A percentile compares a stretch with the other conserved stretches of the same genome.
Conservation (phyloP, 2,797 vertebrate species). For the Meriones psammophilus region DNA sequence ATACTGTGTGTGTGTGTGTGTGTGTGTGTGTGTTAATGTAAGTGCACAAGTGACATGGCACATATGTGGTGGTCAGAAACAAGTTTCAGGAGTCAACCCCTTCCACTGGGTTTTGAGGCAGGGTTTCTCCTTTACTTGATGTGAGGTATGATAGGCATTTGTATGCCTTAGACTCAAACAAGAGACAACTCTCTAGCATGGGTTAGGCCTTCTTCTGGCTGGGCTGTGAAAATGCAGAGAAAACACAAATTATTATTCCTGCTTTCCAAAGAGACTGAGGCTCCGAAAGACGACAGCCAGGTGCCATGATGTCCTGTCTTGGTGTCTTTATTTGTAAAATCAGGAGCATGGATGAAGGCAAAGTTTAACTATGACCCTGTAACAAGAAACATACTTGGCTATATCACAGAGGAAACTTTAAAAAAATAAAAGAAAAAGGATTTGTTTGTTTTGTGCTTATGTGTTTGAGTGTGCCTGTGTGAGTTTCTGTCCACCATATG, state of each 20-base stretch:
- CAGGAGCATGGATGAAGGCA: neutral
- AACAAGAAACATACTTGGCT: neutral
- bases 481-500: neutral
- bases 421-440: too few species aligned
- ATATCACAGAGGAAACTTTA: neutral
- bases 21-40: neutral
- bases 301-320: neutral
- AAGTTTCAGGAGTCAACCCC: neutral
- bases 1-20: neutral
- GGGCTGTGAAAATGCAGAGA: neutral
- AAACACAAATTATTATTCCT: neutral
- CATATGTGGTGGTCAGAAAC: neutral
- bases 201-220: neutral
- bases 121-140: neutral
- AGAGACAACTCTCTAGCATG: neutral
- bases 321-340: slow-evolving; percentile 11
- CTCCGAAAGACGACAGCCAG: neutral
- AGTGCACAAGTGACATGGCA: neutral
- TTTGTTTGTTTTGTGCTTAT: neutral
- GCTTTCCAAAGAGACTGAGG: neutral
- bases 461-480: neutral
- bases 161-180: neutral
- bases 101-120: neutral
- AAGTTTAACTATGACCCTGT: neutral
- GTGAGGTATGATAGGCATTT: neutral